Evolutionary conservation across 2,888 invertebrate species (phyloP), one percentile per base, ranked within the genome.

Genomic region (Eupithecia centaureata): DNA sequence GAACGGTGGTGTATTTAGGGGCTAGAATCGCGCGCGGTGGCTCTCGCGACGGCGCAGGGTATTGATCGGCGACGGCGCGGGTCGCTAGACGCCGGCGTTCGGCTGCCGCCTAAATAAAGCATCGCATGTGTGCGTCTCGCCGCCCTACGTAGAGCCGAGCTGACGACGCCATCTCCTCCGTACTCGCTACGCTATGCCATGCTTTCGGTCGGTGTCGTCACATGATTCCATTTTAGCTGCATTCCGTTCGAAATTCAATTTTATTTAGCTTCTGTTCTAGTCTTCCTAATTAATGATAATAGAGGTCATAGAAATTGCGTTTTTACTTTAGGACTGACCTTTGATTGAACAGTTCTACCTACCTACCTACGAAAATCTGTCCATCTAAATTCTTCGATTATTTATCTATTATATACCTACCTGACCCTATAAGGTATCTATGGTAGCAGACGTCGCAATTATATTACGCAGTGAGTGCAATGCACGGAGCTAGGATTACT

Each of bases 71-170:
- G 87, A 84, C 81, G 85, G 84, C 85, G 85, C 86, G 87, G 84
- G 87, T 83, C 86, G 89, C 87, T 87, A 91, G 92, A 91, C 91
- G 91, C 90, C 89, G 91, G 89, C 91, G 91, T 90, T 81, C 87
- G 84, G 84, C 86, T 79, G 89, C 90, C 90, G 90, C 92, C 91
- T 92, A 93, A 92, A 92, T 92, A 91, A 92, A 92, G 90, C 91
- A 90, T 86, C 81, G 89, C 90, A 90, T 92, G 91, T 91, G 90
- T 88, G 88, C 83, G 83, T 82, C 81, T 79, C 78, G 85, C 86
- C 89, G 89, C 90, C 90, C 89, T 88, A 85, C 88, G 86, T 72
- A 78, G 82, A 76, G 70, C 79, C 77, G 80, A 79, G 77, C 75
- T 77, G 75, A 65, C 73, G 78, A 72, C 76, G 74, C 69, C 77